These are phyloP conservation scores for Amblyopsis hoosieri DNA, from an alignment of 2,797 vertebrate species.

Conservation along the genomic window DNA sequence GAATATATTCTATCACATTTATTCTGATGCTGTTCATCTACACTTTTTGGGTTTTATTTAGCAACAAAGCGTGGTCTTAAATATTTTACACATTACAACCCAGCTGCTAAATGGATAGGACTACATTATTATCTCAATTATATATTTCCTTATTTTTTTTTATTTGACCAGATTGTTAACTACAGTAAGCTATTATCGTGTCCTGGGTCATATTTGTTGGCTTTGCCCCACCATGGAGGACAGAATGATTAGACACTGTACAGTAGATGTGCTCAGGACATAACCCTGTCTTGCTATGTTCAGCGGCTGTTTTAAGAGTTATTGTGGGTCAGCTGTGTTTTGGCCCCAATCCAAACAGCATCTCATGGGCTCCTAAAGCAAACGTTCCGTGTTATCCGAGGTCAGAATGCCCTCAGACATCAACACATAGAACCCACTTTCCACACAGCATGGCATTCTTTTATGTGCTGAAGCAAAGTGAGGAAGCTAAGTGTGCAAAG, in stretches of 20 bases:
- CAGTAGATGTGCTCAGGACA: slow-evolving; percentile 14
- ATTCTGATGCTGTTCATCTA: too few species aligned
- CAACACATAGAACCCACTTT: slow-evolving; percentile 39
- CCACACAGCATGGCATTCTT: slow-evolving; percentile 4
- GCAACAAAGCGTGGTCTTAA: too few species aligned
- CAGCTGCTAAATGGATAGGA: too few species aligned
- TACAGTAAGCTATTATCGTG: background rate
- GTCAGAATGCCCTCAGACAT: slow-evolving; percentile 39
- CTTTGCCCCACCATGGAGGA: slow-evolving; percentile 1
- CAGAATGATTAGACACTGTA: background rate
- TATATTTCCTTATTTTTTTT: too few species aligned
- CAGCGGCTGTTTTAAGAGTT: slow-evolving; percentile 41
- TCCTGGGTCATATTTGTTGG: background rate
- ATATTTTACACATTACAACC: too few species aligned
- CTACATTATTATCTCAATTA: too few species aligned
- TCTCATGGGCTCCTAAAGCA: slow-evolving; percentile 16
- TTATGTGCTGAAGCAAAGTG: background rate
- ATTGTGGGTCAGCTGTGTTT: slow-evolving; percentile 48
- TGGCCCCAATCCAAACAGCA: slow-evolving; percentile 5
- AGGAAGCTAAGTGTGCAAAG: slow-evolving; percentile 8
- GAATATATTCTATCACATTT: too few species aligned
- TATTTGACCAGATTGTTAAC: too few species aligned
- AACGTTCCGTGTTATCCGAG: slow-evolving; percentile 23
- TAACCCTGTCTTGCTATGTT: slow-evolving; percentile 29
- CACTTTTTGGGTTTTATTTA: too few species aligned